Evolutionary conservation across 2,113 vertebrate species (phyloP).

Genomic region (Rhombomys opimus): DNA sequence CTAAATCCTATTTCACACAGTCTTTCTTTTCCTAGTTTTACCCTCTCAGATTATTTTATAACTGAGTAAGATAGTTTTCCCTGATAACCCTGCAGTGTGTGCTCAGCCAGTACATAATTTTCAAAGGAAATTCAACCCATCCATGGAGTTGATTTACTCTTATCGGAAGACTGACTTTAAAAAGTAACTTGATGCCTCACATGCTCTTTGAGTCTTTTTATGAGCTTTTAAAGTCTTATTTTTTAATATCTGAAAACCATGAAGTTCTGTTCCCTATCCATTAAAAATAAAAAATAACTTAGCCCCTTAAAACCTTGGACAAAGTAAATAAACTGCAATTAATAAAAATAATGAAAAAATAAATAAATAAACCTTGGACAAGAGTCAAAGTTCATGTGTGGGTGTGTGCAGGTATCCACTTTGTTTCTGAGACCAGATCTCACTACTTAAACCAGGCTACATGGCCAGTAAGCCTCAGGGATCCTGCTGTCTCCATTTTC

Average conservation of each 20-base stretch:
- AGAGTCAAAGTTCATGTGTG: conserved; percentile 22
- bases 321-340: too few species aligned
- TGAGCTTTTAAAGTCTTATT: conserved; percentile 53
- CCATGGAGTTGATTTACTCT: conserved; percentile 36
- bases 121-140: conserved; percentile 51
- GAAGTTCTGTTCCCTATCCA: conserved; percentile 34
- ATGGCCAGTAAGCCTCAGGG: background rate
- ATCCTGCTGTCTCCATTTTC: background rate
- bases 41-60: conserved; percentile 1
- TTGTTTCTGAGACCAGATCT: background rate
- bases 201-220: conserved; percentile 44
- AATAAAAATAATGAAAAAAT: too few species aligned
- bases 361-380: background rate
- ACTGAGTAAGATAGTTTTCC: conserved; percentile 13
- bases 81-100: conserved; percentile 39
- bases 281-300: conserved; percentile 20
- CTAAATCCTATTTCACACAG: background rate
- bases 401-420: background rate
- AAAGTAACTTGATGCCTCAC: conserved; percentile 35
- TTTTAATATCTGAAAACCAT: conserved; percentile 38
- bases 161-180: conserved; percentile 52
- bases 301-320: background rate
- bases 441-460: background rate
- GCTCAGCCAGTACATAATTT: background rate
- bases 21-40: background rate